Percentiles rank a stretch among this genome's conserved stretches.
Evolutionary conservation across 2,113 vertebrate genomes (phyloP).

Genomic region (Nycticebus coucang): DNA sequence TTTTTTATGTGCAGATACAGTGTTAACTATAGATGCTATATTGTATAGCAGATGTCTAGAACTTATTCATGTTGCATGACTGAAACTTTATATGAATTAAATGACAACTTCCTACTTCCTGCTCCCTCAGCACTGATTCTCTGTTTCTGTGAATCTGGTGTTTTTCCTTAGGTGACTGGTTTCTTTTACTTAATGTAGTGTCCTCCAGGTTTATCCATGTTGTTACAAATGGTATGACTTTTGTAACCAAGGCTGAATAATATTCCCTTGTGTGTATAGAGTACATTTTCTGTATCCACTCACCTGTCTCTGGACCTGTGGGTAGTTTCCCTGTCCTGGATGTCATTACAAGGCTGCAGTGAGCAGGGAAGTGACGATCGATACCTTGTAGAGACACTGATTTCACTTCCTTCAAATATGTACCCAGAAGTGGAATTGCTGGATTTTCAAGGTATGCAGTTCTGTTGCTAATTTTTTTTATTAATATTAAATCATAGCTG

Average conservation of each 20-base stretch:
- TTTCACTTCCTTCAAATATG: not conserved
- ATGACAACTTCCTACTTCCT: not conserved
- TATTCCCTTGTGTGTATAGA: accelerated
- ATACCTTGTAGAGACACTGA: no score
- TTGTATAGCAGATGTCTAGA: not conserved
- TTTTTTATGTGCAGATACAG: no score
- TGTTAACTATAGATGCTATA: not conserved
- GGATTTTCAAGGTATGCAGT: no score
- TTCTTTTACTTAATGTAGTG: not conserved
- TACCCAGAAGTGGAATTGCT: not conserved
- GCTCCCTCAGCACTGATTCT: not conserved
- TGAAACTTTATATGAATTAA: not conserved
- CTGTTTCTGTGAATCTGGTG: not conserved
- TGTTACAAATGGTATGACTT: not conserved
- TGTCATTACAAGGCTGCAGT: no score
- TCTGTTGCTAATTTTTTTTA: not conserved
- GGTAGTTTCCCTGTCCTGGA: not conserved
- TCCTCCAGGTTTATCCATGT: not conserved
- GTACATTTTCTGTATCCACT: not conserved
- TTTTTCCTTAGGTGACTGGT: not conserved
- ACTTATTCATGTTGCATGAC: no score
- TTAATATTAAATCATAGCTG: no score
- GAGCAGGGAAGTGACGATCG: no score
- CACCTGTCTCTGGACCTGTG: not conserved
- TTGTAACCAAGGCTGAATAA: no score